Conservation (phyloP, 2,888 invertebrate genomes). For the Nephrotoma flavescens region DNA sequence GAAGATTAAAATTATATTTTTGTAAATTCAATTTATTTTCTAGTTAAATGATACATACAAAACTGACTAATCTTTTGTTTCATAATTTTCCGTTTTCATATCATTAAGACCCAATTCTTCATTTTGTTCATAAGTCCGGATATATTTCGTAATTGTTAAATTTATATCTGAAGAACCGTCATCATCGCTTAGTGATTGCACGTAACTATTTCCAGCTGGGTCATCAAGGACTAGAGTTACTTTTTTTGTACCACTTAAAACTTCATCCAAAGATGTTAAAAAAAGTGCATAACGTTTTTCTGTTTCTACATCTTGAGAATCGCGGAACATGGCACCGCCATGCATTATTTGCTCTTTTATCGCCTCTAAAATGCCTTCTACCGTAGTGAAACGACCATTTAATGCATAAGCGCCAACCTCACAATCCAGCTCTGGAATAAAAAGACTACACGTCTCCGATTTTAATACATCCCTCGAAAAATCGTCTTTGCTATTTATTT, state of each 20-base stretch:
- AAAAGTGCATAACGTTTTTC: constrained; percentile 38
- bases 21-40: not conserved
- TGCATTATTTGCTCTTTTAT: constrained; percentile 61
- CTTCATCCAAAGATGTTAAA: constrained; percentile 32
- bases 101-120: constrained; percentile 92
- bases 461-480: constrained; percentile 89
- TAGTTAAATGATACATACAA: not conserved
- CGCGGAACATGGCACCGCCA: constrained; percentile 52
- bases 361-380: constrained; percentile 75
- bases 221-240: constrained; percentile 82
- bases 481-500: constrained; percentile 55
- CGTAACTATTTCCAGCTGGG: constrained; percentile 94
- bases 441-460: constrained; percentile 67
- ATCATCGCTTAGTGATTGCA: constrained; percentile 62
- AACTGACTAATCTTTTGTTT: not conserved
- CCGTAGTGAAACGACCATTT: constrained; percentile 87
- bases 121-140: constrained; percentile 77
- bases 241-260: constrained; percentile 42
- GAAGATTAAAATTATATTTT: not conserved
- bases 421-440: constrained; percentile 78
- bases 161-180: constrained; percentile 49
- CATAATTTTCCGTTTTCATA: constrained; percentile 84
- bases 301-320: constrained; percentile 46
- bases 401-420: constrained; percentile 73
- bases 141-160: constrained; percentile 64